phyloP scores from a whole-genome alignment of 2,113 vertebrate species.

The Montifringilla adamsi region DNA sequence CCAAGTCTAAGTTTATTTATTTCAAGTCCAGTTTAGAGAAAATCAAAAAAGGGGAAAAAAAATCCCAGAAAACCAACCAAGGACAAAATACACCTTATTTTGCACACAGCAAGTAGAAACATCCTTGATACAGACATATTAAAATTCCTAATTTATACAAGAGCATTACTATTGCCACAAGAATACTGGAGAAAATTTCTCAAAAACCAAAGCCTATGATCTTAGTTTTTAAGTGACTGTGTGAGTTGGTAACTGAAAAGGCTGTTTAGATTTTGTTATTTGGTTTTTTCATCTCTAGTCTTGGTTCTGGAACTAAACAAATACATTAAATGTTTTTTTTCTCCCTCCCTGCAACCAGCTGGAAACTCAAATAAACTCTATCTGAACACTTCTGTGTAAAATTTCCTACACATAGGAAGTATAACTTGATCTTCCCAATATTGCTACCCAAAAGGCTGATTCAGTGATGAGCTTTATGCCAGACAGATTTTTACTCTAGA shows the following conservation, averaged over 20 bases:
- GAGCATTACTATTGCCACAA: neutral
- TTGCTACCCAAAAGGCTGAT: neutral
- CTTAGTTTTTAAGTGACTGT: neutral
- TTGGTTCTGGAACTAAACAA: neutral
- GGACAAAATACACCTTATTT: neutral
- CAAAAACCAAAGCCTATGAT: neutral
- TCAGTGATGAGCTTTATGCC: neutral
- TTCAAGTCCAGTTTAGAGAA: neutral
- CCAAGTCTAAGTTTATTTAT: neutral
- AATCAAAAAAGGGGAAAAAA: neutral
- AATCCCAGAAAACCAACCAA: neutral
- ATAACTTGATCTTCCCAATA: neutral
- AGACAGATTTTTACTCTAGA: neutral
- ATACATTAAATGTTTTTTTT: neutral
- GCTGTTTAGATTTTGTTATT: neutral
- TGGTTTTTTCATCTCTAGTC: neutral
- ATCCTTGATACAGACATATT: neutral
- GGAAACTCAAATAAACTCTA: neutral
- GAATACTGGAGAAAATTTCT: neutral
- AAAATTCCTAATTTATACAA: neutral
- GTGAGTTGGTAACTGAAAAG: neutral
- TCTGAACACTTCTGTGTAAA: neutral
- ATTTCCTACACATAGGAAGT: neutral
- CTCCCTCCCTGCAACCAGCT: neutral
- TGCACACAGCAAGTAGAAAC: neutral